Base-by-base conservation (phyloP, 2,797 vertebrate species). In the Parambassis ranga region DNA sequence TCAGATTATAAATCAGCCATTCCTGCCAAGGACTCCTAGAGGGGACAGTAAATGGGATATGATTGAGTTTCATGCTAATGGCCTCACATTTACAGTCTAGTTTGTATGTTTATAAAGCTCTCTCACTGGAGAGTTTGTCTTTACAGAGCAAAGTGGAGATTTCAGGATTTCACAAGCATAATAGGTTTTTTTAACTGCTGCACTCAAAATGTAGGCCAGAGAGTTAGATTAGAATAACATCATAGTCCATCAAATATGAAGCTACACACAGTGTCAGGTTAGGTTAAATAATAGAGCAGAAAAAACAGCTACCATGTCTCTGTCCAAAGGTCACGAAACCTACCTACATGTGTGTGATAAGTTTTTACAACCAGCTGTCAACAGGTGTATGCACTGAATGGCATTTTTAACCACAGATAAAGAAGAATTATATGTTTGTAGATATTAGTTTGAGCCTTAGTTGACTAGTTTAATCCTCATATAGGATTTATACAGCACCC, bases 51-150 rank as follows among this genome's bases (percentile, higher is more conserved):
- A 64, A 73, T 63, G 43, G 37, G 52, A 69, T 44, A 43, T 55
- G 60, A 76, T 46, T 52, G 33, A 36, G 48, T 73, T 76, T 68
- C 39, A 77, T 61, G 68, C 60, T 53, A 50, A 73, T 75, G 20
- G 36, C 26, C 20, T 77, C 36, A 42, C 53, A 52, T 81, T 73
- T 49, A 59, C 42, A 50, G 49, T 62, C 42, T 60, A 36, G 42
- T 58, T 62, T 50, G 44, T 66, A 38, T 68, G 36, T 69, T 77
- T 77, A 38, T 51, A 48, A 71, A 75, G 38, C 46, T 67, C 16
- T 49, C 2, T 36, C 9, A 20, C 32, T 62, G 31, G 5, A 30
- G 26, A 36, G 36, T 59, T 52, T 69, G 38, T 50, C 55, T 71
- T 66, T 57, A 46, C 26, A 55, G 9, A 53, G 18, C 20, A 36